Percentiles rank a stretch among this genome's conserved stretches.
Conservation (phyloP, 2,888 invertebrate genomes). For the Thereva unica region DNA sequence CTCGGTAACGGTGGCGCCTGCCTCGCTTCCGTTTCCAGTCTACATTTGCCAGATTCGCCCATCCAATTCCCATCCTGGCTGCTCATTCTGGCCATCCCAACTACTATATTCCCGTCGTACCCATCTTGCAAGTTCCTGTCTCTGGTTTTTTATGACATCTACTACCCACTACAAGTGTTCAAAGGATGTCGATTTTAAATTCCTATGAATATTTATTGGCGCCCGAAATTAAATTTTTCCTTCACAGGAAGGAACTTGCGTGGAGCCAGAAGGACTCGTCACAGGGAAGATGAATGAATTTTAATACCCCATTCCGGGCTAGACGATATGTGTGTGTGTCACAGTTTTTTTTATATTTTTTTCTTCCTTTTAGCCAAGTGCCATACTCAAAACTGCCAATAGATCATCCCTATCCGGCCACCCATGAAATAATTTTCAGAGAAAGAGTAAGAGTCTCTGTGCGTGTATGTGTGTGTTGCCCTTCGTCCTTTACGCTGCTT, state of each 20-base stretch:
- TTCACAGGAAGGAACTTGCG: conserved; percentile 17
- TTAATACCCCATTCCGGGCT: conserved; percentile 27
- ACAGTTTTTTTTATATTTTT: too few relatives aligned
- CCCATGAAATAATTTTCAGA: too few relatives aligned
- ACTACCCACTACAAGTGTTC: conserved; percentile 35
- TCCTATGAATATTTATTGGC: conserved; percentile 43
- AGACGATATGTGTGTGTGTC: conserved; percentile 9
- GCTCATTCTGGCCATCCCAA: neutral
- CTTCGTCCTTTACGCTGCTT: too few relatives aligned
- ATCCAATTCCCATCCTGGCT: neutral
- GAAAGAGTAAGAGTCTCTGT: too few relatives aligned
- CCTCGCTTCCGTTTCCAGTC: conserved; percentile 2
- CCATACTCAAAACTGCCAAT: conserved; percentile 21
- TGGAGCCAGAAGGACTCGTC: conserved; percentile 11
- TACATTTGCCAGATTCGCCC: conserved; percentile 4
- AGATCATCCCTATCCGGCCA: conserved; percentile 7
- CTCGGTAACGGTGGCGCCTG: neutral
- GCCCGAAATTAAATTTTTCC: conserved; percentile 42
- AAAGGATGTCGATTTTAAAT: conserved; percentile 43
- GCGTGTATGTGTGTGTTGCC: too few relatives aligned
- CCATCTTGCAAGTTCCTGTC: conserved; percentile 12
- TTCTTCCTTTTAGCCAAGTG: conserved; percentile 16
- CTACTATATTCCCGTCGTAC: too few relatives aligned
- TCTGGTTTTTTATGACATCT: conserved; percentile 38
- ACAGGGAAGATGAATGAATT: conserved; percentile 30